Conservation (phyloP, 2,888 invertebrate genomes). For the Zeuzera pyrina region DNA sequence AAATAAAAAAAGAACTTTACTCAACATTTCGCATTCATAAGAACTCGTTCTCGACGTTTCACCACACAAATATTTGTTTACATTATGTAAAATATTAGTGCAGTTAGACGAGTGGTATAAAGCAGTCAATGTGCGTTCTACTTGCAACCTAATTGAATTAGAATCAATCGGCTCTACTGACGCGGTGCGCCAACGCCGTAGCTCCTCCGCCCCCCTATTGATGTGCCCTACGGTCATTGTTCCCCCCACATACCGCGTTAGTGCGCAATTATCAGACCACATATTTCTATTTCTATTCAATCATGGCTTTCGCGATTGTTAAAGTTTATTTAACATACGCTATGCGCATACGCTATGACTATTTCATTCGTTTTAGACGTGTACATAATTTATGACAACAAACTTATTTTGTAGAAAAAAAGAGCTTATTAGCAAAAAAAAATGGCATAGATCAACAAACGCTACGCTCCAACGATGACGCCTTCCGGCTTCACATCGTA, state of each 20-base stretch:
- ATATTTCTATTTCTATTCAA: slow-evolving; percentile 4
- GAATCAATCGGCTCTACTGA: slow-evolving; percentile 49
- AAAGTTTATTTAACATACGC: no score
- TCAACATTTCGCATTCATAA: no score
- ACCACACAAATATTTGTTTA: no score
- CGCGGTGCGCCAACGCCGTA: slow-evolving; percentile 25
- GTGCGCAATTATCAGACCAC: slow-evolving; percentile 7
- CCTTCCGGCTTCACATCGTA: slow-evolving; percentile 21
- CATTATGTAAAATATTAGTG: slow-evolving; percentile 5
- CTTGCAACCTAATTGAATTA: slow-evolving; percentile 66
- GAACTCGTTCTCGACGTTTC: no score
- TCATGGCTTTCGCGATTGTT: slow-evolving; percentile 11
- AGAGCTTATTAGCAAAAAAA: slow-evolving; percentile 2
- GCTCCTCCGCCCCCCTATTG: slow-evolving; percentile 21
- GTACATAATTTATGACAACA: not conserved
- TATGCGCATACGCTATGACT: no score
- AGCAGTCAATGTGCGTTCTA: slow-evolving; percentile 38
- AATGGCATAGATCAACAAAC: no score
- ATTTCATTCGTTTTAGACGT: not conserved
- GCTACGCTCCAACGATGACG: no score
- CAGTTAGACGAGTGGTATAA: slow-evolving; percentile 13
- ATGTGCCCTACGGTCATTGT: slow-evolving; percentile 37
- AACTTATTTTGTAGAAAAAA: not conserved
- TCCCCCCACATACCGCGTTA: slow-evolving; percentile 21
- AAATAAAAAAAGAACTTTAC: no score